Percentiles rank a stretch among this genome's conserved stretches.
phyloP scores from a whole-genome alignment of 2,888 invertebrate genomes.

The Bellardia bayeri region DNA sequence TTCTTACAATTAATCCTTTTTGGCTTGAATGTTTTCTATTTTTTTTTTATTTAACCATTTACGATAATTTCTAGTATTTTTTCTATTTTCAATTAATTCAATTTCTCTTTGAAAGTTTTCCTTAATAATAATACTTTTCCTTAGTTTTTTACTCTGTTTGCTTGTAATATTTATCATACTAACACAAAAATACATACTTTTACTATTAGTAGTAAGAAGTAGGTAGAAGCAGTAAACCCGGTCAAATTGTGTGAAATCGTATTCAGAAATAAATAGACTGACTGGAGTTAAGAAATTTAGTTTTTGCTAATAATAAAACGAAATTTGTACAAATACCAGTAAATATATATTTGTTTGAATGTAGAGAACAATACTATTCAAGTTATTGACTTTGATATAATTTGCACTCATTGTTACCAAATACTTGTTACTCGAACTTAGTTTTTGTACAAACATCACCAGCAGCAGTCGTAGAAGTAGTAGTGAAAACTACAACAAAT shows the following conservation, averaged over 20 bases:
- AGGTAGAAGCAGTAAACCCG: constrained; percentile 20
- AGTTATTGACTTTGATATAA: constrained; percentile 81
- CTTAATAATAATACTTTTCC: constrained; percentile 7
- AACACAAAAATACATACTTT: background rate
- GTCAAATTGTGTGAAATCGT: constrained; percentile 49
- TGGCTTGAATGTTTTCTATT: background rate
- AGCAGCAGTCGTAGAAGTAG: constrained; percentile 15
- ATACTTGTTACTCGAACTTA: constrained; percentile 42
- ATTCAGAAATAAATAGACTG: constrained; percentile 11
- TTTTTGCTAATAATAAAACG: constrained; percentile 1
- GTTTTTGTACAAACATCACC: constrained; percentile 29
- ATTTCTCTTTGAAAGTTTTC: constrained; percentile 47
- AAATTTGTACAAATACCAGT: background rate
- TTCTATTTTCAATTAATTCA: constrained; percentile 48
- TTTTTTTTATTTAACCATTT: constrained; percentile 41
- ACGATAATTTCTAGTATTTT: constrained; percentile 34
- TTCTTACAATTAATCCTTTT: constrained; percentile 26
- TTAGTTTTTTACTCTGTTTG: constrained; percentile 7
- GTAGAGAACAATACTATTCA: constrained; percentile 51
- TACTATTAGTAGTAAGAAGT: background rate
- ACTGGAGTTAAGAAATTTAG: constrained; percentile 21
- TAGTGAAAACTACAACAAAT: constrained; percentile 31
- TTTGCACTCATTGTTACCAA: constrained; percentile 78
- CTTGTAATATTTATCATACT: constrained; percentile 39
- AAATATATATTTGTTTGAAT: constrained; percentile 12